phyloP scores from a whole-genome alignment of 1,140 invertebrate species.

The Calephelis nemesis region DNA sequence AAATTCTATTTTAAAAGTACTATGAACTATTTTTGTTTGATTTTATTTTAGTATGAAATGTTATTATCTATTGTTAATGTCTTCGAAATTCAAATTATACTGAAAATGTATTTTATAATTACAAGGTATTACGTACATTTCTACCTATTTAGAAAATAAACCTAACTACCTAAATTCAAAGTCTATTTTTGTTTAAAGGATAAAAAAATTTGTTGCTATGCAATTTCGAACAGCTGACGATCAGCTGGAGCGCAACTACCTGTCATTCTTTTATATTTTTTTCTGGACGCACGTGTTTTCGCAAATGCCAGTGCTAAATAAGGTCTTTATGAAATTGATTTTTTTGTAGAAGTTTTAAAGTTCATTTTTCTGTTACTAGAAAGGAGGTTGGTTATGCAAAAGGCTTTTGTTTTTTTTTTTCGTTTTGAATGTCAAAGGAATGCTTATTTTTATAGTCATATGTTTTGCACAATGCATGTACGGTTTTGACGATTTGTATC shows the following conservation, averaged over 20 bases:
- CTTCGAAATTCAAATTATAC: slow-evolving; percentile 18
- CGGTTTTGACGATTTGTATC: no score
- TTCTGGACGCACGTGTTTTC: slow-evolving; percentile 37
- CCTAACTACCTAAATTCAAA: not conserved
- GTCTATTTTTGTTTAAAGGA: slow-evolving; percentile 8
- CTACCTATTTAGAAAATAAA: slow-evolving; percentile 2
- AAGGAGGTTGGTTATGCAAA: slow-evolving; percentile 29
- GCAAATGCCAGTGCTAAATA: slow-evolving; percentile 38
- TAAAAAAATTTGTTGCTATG: slow-evolving; percentile 19
- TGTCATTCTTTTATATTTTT: slow-evolving; percentile 46
- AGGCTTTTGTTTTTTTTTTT: slow-evolving; percentile 31
- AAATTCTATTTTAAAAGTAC: not conserved
- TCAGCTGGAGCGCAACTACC: slow-evolving; percentile 47
- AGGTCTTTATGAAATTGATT: slow-evolving; percentile 25
- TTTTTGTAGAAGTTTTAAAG: not conserved
- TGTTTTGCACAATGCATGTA: slow-evolving; percentile 9
- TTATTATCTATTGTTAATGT: slow-evolving; percentile 2
- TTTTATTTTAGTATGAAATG: not conserved
- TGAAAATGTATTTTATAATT: slow-evolving; percentile 1
- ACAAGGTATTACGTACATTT: not conserved
- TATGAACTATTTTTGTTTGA: no score
- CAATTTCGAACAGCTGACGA: slow-evolving; percentile 42
- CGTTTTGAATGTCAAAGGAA: slow-evolving; percentile 23
- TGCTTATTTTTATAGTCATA: slow-evolving; percentile 1
- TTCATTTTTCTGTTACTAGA: slow-evolving; percentile 20